Evolutionary conservation across 1,140 invertebrate species (phyloP).

Genomic region (Drosophila sturtevanti): DNA sequence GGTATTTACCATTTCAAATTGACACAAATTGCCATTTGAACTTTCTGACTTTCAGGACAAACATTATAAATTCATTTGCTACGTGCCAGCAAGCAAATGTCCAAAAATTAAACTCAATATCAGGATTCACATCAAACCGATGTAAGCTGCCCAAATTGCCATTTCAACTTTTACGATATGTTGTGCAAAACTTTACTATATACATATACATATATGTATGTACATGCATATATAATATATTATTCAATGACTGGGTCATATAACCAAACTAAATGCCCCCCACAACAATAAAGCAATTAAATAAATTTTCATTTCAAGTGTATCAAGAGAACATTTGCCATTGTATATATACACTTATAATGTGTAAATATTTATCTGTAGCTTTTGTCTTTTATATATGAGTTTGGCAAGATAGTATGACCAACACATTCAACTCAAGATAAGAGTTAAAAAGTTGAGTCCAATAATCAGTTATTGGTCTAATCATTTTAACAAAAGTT

Average conservation of each 20-base stretch:
- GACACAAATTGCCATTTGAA: constrained; percentile 48
- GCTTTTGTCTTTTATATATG: background rate
- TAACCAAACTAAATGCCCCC: constrained; percentile 6
- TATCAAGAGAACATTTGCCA: constrained; percentile 7
- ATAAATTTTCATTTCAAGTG: constrained; percentile 22
- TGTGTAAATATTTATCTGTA: background rate
- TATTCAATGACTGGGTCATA: constrained; percentile 1
- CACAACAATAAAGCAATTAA: constrained; percentile 36
- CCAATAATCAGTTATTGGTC: too few relatives aligned
- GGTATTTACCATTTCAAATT: constrained; percentile 50
- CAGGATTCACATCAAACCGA: constrained; percentile 17
- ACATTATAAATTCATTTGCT: constrained; percentile 62
- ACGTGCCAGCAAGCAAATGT: constrained; percentile 59
- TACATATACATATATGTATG: background rate
- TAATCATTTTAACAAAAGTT: too few relatives aligned
- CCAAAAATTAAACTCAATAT: constrained; percentile 40
- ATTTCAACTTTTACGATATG: constrained; percentile 39
- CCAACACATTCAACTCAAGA: background rate
- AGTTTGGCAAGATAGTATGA: background rate
- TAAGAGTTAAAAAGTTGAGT: too few relatives aligned
- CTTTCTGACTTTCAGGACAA: constrained; percentile 30
- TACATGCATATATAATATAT: background rate
- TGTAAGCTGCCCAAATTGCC: background rate
- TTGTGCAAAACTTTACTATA: constrained; percentile 10
- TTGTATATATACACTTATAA: background rate